Evolutionary conservation across 2,113 vertebrate species (phyloP).

Genomic region (Neodontobutis hainanensis): DNA sequence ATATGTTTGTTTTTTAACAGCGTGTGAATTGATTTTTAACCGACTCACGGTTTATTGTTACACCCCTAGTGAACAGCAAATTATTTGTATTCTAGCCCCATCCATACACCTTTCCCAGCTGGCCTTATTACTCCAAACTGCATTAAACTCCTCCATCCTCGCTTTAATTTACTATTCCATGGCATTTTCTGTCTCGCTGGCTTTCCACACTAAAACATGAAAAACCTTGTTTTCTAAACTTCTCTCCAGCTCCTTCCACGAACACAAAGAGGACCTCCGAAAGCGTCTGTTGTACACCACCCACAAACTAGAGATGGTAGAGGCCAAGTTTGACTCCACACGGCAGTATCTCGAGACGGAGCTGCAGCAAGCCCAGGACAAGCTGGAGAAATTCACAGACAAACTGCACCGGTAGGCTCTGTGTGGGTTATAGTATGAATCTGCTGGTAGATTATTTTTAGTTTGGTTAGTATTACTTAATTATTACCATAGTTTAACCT

Average conservation of each 20-base stretch:
- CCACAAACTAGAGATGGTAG: conserved; percentile 94
- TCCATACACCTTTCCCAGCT: conserved; percentile 49
- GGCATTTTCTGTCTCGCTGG: conserved; percentile 14
- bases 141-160: conserved; percentile 39
- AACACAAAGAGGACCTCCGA: conserved; percentile 96
- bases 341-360: conserved; percentile 96
- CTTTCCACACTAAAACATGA: conserved; percentile 11
- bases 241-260: conserved; percentile 86
- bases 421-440: conserved; percentile 9
- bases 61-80: conserved; percentile 59
- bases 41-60: too few relatives aligned
- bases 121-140: conserved; percentile 38
- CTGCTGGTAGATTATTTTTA: not conserved
- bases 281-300: conserved; percentile 93
- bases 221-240: conserved; percentile 8
- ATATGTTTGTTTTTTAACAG: too few relatives aligned
- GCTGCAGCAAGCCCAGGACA: conserved; percentile 91
- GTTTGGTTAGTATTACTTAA: too few relatives aligned
- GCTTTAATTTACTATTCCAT: conserved; percentile 19
- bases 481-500: too few relatives aligned
- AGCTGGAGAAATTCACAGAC: conserved; percentile 95
- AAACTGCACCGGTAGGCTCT: conserved; percentile 88
- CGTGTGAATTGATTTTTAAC: too few relatives aligned
- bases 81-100: conserved; percentile 63
- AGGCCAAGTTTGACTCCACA: conserved; percentile 93